These are phyloP conservation scores for Dipodomys ordii DNA, from an alignment of 2,113 vertebrate genomes.

Conservation along the genomic window DNA sequence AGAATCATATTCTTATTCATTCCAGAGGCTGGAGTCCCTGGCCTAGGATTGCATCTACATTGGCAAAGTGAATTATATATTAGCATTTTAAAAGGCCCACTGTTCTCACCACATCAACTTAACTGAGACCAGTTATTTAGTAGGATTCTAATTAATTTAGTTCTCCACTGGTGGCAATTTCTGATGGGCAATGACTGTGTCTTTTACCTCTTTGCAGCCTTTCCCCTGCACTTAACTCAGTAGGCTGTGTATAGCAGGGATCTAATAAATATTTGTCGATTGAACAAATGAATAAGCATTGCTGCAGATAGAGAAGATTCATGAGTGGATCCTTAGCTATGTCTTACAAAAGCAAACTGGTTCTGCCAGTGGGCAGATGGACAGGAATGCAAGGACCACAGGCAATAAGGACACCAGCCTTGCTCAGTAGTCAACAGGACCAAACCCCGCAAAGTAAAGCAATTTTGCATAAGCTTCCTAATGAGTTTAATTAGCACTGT, in stretches of 20 bases:
- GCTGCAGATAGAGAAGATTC: constrained; percentile 43
- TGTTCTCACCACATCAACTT: constrained; percentile 71
- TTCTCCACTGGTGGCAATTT: constrained; percentile 76
- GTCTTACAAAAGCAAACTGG: background rate
- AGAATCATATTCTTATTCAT: constrained; percentile 47
- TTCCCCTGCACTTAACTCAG: constrained; percentile 70
- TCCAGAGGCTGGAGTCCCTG: background rate
- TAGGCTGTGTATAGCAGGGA: constrained; percentile 44
- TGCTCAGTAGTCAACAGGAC: background rate
- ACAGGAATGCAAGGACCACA: background rate
- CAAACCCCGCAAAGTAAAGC: constrained; percentile 11
- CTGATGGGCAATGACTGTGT: constrained; percentile 59
- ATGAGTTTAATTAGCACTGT: background rate
- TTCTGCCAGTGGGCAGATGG: background rate
- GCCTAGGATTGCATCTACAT: constrained; percentile 55
- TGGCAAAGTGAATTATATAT: constrained; percentile 73
- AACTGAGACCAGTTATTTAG: constrained; percentile 76
- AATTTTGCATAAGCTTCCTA: background rate
- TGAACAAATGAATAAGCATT: constrained; percentile 63
- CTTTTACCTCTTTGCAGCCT: constrained; percentile 72
- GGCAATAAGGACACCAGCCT: background rate
- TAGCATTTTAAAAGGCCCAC: constrained; percentile 75
- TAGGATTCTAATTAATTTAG: constrained; percentile 80
- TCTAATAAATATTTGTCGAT: constrained; percentile 77
- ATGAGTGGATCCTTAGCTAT: background rate